Evolutionary conservation across 2,888 invertebrate genomes (phyloP), one percentile per base, ranked within the genome.

Genomic region (Hermaeophaga mercurialis): DNA sequence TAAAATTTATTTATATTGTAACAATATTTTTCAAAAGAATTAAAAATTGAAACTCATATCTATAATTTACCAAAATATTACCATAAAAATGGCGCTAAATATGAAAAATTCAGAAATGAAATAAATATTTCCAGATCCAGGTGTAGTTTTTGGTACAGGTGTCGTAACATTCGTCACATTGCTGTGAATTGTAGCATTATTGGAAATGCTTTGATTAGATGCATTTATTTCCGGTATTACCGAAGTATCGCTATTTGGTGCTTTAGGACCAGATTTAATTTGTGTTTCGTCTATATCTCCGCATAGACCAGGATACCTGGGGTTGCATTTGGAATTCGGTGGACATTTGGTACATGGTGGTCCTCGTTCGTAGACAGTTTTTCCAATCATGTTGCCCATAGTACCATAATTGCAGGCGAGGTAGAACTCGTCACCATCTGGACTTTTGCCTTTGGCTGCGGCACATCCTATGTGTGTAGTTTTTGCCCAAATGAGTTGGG

Each of bases 341-440:
- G 96, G 60, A 47, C 60, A 60, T 9, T 43, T 45, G 3, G 56
- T 50, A 33, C 58, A 55, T 1, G 54, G 28, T 7, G 24, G n/a
- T 2, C 62, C 62, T 34, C 15, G 43, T 7, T 7, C 18, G 26
- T 50, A 58, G 8, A 60, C 44, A 4, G 43, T 44, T 3, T 1
- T 9, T 3, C 26, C 46, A 3, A 9, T 11, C 8, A 33, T n/a
- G 28, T 58, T 58, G 7, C 62, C 59, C 9, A 39, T 33, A 1
- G 48, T 17, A 0, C 34, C 62, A 12, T 63, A 63, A 28, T 63
- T 63, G 18, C 62, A 63, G 3, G 54, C 44, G 5, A 59, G 6
- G 3, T 39, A 56, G 28, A 11, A 45, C 0, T 14, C 11, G 1
- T 18, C 12, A 1, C 33, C 45, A 6, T 17, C 36, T 7, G 11